Conservation (phyloP, 1,140 invertebrate genomes). For the Aphis craccivora region DNA sequence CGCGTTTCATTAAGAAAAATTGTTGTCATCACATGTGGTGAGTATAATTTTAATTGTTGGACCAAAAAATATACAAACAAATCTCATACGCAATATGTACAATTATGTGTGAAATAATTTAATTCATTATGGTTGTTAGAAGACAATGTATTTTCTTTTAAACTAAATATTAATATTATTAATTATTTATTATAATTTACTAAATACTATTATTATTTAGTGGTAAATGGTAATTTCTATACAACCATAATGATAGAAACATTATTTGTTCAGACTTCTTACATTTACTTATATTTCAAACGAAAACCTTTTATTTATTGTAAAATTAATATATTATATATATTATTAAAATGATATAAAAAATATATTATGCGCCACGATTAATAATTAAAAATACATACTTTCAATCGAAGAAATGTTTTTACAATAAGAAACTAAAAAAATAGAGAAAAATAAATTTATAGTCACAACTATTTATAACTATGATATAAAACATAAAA, state of each 20-base stretch:
- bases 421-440: conserved; percentile 20
- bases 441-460: not conserved
- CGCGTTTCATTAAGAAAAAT: not conserved
- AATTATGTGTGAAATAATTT: not conserved
- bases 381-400: conserved; percentile 31
- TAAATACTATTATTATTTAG: not conserved
- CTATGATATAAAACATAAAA: not conserved
- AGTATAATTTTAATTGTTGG: not conserved
- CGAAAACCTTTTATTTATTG: not conserved
- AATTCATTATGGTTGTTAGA: not conserved
- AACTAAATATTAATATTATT: not conserved
- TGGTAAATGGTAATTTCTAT: not conserved
- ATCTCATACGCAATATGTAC: not conserved
- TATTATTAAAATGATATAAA: too few species aligned
- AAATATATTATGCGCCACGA: not conserved
- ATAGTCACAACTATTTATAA: not conserved
- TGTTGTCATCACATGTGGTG: too few species aligned
- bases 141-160: not conserved
- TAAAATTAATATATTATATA: too few species aligned
- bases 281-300: not conserved
- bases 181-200: not conserved
- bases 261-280: not conserved
- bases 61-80: not conserved
- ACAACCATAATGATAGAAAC: not conserved
- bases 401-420: not conserved